Base-by-base conservation (phyloP, 2,797 vertebrate genomes). In the Tangara arthus region DNA sequence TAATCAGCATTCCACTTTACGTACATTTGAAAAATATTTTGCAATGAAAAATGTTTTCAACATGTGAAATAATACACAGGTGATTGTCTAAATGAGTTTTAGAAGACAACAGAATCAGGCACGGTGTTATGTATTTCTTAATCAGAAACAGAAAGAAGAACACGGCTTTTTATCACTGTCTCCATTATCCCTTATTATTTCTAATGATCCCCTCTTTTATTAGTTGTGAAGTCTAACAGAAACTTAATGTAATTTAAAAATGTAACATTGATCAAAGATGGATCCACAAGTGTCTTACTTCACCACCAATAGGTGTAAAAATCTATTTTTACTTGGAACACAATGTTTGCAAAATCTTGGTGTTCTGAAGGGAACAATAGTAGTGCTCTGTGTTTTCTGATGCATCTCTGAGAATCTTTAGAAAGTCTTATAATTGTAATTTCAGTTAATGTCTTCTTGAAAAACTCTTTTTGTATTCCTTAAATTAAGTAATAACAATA, bases 251-350 rank as follows among this genome's bases (percentile, higher is more conserved):
- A 59, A 68, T 66, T 75, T 55, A 30, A 71, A 93, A 63, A 26
- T 50, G 2, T 14, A 39, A 49, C 0, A 0, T 26, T 39, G 39
- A 57, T 49, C 44, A 63, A 70, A 59, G 15, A 55, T 1, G 1
- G 32, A 47, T 41, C 30, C 56, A 70, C 9, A 49, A 9, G 1
- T 12, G 8, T 72, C 11, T 77, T 65, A 49, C 11, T 42, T 42
- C 16, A 71, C 3, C 6, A 63, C 6, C 15, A 73, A 5, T 10
- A 32, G 3, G 15, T 56, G 21, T 35, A 53, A 87, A 93, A 56
- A 65, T 52, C 14, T 41, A 12, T 39, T 77, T 82, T 78, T 26
- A 35, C 3, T 13, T 20, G 3, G 32, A 77, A 49, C 8, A n/a
- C 7, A 59, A 35, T 9, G 16, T 11, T 77, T 71, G 11, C 15